A percentile compares a stretch with the other conserved stretches of the same genome.
These are phyloP conservation scores for Oreochromis spilurus DNA, from an alignment of 2,113 vertebrate genomes.

Conservation along the genomic window DNA sequence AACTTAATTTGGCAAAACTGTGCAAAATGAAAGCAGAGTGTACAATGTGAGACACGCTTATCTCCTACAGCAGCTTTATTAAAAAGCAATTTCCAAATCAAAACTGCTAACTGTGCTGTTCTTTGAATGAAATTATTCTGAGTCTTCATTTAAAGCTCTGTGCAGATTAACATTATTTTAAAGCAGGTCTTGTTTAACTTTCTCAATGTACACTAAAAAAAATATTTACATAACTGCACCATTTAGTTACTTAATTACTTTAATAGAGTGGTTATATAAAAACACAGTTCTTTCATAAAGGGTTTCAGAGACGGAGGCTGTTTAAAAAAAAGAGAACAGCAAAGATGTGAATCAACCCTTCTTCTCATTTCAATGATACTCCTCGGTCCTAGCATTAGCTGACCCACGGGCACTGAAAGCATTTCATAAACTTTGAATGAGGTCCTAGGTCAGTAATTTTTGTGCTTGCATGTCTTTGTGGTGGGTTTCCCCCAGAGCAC, in stretches of 20 bases:
- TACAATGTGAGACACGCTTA: too few relatives aligned
- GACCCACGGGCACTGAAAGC: conserved; percentile 38
- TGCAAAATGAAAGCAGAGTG: neutral
- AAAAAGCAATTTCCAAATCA: neutral
- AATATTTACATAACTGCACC: neutral
- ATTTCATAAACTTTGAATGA: conserved; percentile 45
- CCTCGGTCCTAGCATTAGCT: conserved; percentile 28
- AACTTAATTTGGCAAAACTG: neutral
- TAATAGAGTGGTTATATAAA: neutral
- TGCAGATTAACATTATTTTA: neutral
- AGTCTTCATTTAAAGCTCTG: neutral
- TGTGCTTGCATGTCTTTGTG: conserved; percentile 64
- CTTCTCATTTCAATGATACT: neutral
- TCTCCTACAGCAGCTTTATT: neutral
- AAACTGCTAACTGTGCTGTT: neutral
- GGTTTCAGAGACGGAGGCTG: neutral
- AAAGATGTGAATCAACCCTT: neutral
- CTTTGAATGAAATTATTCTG: neutral
- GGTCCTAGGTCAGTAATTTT: conserved; percentile 58
- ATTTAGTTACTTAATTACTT: neutral
- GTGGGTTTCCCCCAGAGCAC: conserved; percentile 44
- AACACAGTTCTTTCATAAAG: neutral
- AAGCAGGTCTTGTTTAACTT: neutral
- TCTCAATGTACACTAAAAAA: neutral
- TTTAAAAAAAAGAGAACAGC: neutral